A percentile compares a stretch with the other conserved stretches of the same genome.
Conservation (phyloP, 2,888 invertebrate genomes). For the Poecilobothrus nobilitatus region DNA sequence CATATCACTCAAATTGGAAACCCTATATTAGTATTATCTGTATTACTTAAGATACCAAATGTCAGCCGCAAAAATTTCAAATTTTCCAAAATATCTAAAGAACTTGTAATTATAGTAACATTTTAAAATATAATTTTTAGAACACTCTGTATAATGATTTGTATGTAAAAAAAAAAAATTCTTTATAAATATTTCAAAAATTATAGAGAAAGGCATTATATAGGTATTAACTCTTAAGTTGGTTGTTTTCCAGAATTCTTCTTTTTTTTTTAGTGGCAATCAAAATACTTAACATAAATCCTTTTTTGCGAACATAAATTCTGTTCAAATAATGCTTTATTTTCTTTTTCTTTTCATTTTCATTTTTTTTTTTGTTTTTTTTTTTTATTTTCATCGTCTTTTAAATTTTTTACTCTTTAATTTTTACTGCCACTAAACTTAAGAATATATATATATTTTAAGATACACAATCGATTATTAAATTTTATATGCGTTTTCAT, state of each 20-base stretch:
- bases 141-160: background rate
- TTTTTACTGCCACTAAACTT: too few species aligned
- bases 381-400: background rate
- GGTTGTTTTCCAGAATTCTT: background rate
- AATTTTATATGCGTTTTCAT: constrained; percentile 1
- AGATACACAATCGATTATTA: background rate
- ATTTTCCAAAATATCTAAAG: too few species aligned
- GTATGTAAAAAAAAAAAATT: background rate
- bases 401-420: too few species aligned
- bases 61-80: too few species aligned
- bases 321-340: background rate
- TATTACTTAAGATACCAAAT: too few species aligned
- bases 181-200: background rate
- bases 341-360: background rate
- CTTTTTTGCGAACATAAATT: background rate
- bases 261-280: background rate
- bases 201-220: background rate
- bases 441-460: too few species aligned
- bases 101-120: too few species aligned
- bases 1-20: too few species aligned
- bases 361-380: background rate
- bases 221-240: background rate
- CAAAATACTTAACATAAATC: constrained; percentile 6
- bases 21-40: too few species aligned
- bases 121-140: too few species aligned